These are phyloP conservation scores for Oreocharis arfaki DNA, from an alignment of 2,113 vertebrate genomes.

Conservation along the genomic window DNA sequence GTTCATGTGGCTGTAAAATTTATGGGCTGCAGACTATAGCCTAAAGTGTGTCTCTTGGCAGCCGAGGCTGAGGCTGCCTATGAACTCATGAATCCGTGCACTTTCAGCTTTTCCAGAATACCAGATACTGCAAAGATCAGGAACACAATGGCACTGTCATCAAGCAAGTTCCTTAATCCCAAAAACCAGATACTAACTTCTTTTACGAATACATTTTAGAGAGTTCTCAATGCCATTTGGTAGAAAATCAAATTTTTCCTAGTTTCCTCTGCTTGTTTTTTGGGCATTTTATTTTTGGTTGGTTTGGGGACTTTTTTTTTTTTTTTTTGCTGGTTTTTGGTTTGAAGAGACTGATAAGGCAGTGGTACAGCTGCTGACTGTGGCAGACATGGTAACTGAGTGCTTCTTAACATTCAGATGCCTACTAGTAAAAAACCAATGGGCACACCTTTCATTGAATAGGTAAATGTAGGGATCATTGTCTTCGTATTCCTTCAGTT, in stretches of 20 bases:
- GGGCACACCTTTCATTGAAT: neutral
- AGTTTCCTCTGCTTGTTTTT: neutral
- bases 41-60: accelerated
- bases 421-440: neutral
- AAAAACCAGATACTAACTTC: neutral
- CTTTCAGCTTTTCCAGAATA: neutral
- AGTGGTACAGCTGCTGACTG: neutral
- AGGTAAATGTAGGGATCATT: neutral
- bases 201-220: neutral
- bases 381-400: neutral
- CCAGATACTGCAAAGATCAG: neutral
- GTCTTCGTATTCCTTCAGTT: neutral
- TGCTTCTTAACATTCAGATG: neutral
- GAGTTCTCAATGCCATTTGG: neutral
- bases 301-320: neutral
- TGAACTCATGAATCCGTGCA: neutral
- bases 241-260: neutral
- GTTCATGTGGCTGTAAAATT: accelerated
- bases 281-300: neutral
- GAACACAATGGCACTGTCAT: neutral
- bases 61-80: accelerated
- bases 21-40: neutral
- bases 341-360: neutral
- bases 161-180: neutral
- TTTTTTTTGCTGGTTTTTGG: neutral